These are phyloP conservation scores for Pandemis cinnamomeana DNA, from an alignment of 2,888 invertebrate genomes.

Conservation along the genomic window DNA sequence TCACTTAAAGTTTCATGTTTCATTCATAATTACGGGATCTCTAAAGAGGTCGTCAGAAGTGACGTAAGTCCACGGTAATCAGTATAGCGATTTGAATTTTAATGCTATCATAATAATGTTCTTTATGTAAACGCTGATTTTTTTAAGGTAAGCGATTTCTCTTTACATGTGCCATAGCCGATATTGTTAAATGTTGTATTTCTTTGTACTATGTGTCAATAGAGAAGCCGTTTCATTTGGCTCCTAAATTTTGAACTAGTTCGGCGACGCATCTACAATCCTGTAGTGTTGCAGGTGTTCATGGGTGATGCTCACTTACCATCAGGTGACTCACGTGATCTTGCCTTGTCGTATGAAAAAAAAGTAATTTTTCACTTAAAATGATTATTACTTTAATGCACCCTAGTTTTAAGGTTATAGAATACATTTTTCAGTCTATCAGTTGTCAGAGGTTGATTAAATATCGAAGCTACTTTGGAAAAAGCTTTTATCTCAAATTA, in stretches of 20 bases:
- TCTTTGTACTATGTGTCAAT: conserved; percentile 9
- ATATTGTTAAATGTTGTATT: conserved; percentile 14
- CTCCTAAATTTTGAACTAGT: not conserved
- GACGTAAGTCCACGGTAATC: too few species aligned
- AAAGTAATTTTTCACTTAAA: too few species aligned
- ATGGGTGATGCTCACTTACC: too few species aligned
- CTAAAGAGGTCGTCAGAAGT: too few species aligned
- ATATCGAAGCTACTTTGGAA: not conserved
- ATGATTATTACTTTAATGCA: not conserved
- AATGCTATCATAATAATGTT: not conserved
- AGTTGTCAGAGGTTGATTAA: not conserved
- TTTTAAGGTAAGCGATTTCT: not conserved
- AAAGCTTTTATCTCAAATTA: too few species aligned
- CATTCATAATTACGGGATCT: too few species aligned
- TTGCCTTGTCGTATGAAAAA: too few species aligned
- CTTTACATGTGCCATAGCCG: not conserved
- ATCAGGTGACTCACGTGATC: too few species aligned
- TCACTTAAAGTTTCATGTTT: not conserved
- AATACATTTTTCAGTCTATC: not conserved
- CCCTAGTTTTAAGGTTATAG: not conserved
- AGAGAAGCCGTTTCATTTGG: conserved; percentile 6
- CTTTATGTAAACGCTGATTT: not conserved
- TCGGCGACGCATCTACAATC: too few species aligned
- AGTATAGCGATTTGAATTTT: too few species aligned
- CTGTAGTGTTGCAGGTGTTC: too few species aligned